phyloP scores from a whole-genome alignment of 2,888 invertebrate species.

The Eupithecia subfuscata region DNA sequence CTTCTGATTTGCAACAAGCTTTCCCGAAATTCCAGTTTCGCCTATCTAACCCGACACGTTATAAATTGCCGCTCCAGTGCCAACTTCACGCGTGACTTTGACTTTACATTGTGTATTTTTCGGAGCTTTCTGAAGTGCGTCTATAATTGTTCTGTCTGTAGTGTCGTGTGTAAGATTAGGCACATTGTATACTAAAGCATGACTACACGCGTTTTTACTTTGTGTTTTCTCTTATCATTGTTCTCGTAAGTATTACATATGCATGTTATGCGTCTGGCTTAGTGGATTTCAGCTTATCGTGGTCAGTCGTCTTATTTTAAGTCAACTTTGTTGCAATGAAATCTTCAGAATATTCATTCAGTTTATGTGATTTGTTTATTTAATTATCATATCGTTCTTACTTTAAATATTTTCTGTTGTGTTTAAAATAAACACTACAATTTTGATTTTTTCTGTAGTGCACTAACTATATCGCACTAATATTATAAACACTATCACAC shows the following conservation, averaged over 20 bases:
- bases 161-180: constrained; percentile 56
- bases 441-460: background rate
- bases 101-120: constrained; percentile 36
- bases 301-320: background rate
- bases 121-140: constrained; percentile 44
- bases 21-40: constrained; percentile 3
- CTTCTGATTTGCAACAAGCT: background rate
- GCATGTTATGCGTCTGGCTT: background rate
- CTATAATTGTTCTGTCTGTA: constrained; percentile 52
- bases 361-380: background rate
- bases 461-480: too few species aligned
- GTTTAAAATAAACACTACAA: too few species aligned
- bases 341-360: background rate
- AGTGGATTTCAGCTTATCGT: background rate
- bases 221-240: background rate
- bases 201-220: background rate
- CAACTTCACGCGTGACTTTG: constrained; percentile 38
- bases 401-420: background rate
- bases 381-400: background rate
- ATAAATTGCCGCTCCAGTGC: constrained; percentile 36
- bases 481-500: too few species aligned
- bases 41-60: constrained; percentile 22
- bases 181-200: constrained; percentile 7
- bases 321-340: background rate
- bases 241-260: background rate